phyloP scores from a whole-genome alignment of 2,113 vertebrate species.

The Herpailurus yagouaroundi region DNA sequence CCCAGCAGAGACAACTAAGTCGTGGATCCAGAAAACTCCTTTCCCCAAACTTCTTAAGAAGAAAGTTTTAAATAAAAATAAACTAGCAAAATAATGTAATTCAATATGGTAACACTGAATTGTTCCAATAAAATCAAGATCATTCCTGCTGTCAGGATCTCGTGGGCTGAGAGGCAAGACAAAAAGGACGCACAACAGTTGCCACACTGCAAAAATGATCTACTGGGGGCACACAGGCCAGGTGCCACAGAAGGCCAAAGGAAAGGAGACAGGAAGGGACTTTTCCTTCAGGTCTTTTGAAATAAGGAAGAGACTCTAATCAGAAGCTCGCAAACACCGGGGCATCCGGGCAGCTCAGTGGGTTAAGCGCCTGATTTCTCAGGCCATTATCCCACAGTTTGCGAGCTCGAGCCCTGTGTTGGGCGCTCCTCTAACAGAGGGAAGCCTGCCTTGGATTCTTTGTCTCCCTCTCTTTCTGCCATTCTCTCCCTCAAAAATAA shows the following conservation, averaged over 20 bases:
- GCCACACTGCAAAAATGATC: not conserved
- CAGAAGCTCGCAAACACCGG: not conserved
- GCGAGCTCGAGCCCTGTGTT: no score
- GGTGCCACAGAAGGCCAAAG: not conserved
- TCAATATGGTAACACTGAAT: not conserved
- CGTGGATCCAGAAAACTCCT: not conserved
- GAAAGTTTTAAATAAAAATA: not conserved
- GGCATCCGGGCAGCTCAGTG: no score
- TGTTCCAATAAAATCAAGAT: not conserved
- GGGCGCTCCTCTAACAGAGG: no score
- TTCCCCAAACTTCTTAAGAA: not conserved
- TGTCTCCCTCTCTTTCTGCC: no score
- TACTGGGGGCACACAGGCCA: not conserved
- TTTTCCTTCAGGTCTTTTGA: not conserved
- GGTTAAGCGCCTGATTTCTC: no score
- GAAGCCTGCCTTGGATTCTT: no score
- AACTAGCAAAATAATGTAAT: not conserved
- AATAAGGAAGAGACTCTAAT: not conserved
- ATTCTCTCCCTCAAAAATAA: no score
- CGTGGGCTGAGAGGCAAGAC: not conserved
- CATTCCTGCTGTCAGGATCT: not conserved
- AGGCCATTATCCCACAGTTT: no score
- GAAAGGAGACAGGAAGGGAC: not conserved
- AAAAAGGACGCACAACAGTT: not conserved
- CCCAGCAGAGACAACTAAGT: not conserved